Conservation (phyloP, 2,113 vertebrate genomes). For the Cavia aperea region DNA sequence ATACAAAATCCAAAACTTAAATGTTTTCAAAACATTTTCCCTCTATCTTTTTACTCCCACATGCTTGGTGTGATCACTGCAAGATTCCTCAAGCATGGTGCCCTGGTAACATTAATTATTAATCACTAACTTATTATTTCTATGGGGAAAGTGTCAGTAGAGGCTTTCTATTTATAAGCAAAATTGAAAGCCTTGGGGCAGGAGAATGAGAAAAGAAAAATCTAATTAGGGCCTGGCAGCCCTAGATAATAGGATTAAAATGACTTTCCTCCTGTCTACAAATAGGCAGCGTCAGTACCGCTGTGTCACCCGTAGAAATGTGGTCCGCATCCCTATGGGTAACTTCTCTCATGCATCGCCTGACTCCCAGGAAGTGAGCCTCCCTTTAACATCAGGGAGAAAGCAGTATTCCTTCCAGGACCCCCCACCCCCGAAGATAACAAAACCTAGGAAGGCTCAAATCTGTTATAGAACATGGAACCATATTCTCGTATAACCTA, state of each 20-base stretch:
- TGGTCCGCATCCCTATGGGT: background rate
- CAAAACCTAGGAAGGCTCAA: background rate
- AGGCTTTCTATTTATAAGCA: constrained; percentile 45
- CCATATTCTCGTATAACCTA: background rate
- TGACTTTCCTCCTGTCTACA: background rate
- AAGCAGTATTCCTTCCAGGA: background rate
- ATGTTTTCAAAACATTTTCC: background rate
- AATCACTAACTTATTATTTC: constrained; percentile 39
- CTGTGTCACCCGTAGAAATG: background rate
- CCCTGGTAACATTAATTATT: constrained; percentile 29
- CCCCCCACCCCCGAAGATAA: background rate
- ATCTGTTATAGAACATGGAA: background rate
- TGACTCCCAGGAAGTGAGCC: background rate
- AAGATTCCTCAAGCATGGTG: background rate
- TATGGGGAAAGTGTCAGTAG: constrained; percentile 2
- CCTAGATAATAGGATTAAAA: constrained; percentile 45
- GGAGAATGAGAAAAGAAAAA: constrained; percentile 30
- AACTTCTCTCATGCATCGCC: background rate
- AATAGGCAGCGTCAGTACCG: background rate
- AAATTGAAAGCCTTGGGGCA: constrained; percentile 6
- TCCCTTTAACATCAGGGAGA: background rate
- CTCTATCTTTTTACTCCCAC: background rate
- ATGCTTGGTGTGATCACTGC: background rate
- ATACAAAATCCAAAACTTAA: background rate
- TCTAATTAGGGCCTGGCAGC: constrained; percentile 35